Conservation (phyloP, 2,113 vertebrate species). For the Apistogramma diplotaenia region DNA sequence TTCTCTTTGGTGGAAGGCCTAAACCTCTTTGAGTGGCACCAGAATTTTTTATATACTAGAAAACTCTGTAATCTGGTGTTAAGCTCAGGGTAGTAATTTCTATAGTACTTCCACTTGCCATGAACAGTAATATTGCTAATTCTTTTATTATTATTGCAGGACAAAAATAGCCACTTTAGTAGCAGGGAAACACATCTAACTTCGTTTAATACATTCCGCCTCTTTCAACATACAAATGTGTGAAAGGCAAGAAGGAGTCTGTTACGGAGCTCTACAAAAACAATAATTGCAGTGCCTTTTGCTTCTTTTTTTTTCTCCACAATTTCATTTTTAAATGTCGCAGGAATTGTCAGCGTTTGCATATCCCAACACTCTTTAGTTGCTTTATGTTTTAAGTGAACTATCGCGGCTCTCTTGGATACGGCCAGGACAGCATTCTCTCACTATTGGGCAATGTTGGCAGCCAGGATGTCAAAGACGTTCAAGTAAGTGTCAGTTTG, state of each 20-base stretch:
- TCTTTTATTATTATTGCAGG: not conserved
- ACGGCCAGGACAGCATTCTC: conserved; percentile 88
- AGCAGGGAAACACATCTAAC: too few species aligned
- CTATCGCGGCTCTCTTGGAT: conserved; percentile 91
- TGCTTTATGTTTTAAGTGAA: conserved; percentile 80
- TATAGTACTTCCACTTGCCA: not conserved
- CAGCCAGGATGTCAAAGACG: conserved; percentile 88
- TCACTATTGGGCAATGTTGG: conserved; percentile 89
- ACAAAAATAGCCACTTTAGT: not conserved
- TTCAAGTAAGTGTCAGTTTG: conserved; percentile 81
- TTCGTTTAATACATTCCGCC: too few species aligned
- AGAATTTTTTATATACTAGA: not conserved
- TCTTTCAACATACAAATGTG: too few species aligned
- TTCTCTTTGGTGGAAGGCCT: not conserved
- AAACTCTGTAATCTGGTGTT: not conserved
- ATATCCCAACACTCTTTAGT: not conserved
- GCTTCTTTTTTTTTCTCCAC: not conserved
- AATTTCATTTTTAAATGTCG: not conserved
- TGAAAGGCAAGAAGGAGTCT: too few species aligned
- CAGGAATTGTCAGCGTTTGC: not conserved
- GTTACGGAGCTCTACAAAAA: too few species aligned
- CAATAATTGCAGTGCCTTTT: too few species aligned
- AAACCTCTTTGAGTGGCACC: not conserved
- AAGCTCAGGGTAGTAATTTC: not conserved
- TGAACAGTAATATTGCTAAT: not conserved